Evolutionary conservation across 2,888 invertebrate genomes (phyloP).

Genomic region (Oscheius myriophilus): DNA sequence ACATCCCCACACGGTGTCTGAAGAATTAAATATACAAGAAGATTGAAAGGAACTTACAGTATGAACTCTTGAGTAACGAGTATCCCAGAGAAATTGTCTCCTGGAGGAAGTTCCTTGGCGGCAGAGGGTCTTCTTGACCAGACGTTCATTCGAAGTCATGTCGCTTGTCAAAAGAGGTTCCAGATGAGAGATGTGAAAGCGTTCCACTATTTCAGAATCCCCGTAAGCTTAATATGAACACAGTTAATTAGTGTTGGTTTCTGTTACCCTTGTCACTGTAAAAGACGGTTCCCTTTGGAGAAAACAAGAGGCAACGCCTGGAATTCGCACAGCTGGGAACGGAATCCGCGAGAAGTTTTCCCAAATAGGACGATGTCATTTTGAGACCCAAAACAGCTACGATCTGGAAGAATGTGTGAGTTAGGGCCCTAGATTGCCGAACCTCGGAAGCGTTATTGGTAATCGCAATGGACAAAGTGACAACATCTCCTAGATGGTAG

Average conservation of each 20-base stretch:
- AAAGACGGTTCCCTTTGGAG: constrained; percentile 20
- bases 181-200: constrained; percentile 31
- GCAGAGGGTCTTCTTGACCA: constrained; percentile 29
- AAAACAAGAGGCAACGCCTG: constrained; percentile 29
- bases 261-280: constrained; percentile 26
- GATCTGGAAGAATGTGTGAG: constrained; percentile 6
- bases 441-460: neutral
- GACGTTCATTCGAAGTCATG: constrained; percentile 20
- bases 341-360: constrained; percentile 14
- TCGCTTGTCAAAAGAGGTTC: constrained; percentile 28
- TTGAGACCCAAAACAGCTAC: constrained; percentile 28
- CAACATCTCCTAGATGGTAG: constrained; percentile 27
- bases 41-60: constrained; percentile 20
- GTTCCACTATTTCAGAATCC: constrained; percentile 28
- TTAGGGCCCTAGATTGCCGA: neutral
- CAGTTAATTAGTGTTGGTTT: neutral
- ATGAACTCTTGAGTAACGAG: constrained; percentile 23
- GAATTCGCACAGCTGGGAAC: constrained; percentile 6
- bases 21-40: neutral
- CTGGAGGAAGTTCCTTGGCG: constrained; percentile 7
- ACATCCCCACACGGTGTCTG: constrained; percentile 29
- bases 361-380: constrained; percentile 18
- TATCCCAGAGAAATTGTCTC: constrained; percentile 32
- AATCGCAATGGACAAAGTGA: constrained; percentile 25
- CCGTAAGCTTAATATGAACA: constrained; percentile 1